Conservation (phyloP, 1,140 invertebrate species). For the Heliothis virescens region DNA sequence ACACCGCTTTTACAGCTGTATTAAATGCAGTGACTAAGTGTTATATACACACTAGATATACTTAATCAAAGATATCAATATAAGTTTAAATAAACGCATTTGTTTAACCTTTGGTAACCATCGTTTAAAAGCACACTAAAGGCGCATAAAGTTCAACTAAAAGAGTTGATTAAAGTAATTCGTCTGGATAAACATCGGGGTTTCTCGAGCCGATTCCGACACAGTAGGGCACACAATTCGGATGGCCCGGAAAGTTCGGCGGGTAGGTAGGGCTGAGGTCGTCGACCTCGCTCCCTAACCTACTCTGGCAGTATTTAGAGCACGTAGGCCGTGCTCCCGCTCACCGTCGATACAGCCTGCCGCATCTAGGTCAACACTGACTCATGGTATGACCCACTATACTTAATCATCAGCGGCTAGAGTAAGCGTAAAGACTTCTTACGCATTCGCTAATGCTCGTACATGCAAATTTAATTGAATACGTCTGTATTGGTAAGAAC, state of each 20-base stretch:
- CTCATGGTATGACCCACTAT: conserved; percentile 70
- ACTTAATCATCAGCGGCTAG: conserved; percentile 80
- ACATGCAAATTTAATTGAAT: conserved; percentile 32
- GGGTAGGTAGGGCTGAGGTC: conserved; percentile 71
- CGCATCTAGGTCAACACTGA: conserved; percentile 80
- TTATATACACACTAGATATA: neutral
- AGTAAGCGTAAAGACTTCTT: conserved; percentile 70
- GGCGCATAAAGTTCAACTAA: conserved; percentile 5
- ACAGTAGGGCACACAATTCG: conserved; percentile 48
- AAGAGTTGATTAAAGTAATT: conserved; percentile 32
- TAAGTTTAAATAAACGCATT: no score
- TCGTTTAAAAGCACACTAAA: no score
- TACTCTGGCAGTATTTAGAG: conserved; percentile 81
- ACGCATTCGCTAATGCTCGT: conserved; percentile 54
- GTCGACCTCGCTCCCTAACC: conserved; percentile 81
- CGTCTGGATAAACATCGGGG: conserved; percentile 14
- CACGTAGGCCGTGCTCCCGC: conserved; percentile 75
- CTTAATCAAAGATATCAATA: neutral
- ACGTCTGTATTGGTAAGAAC: no score
- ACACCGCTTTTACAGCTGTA: conserved; percentile 30
- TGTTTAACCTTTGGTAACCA: no score
- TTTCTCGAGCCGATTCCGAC: conserved; percentile 27
- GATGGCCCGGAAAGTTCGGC: conserved; percentile 67
- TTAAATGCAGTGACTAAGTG: neutral
- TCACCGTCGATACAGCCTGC: conserved; percentile 73